Percentiles rank a stretch among this genome's conserved stretches.
phyloP scores from a whole-genome alignment of 2,797 vertebrate species.

The Mormyrops boulengeri region DNA sequence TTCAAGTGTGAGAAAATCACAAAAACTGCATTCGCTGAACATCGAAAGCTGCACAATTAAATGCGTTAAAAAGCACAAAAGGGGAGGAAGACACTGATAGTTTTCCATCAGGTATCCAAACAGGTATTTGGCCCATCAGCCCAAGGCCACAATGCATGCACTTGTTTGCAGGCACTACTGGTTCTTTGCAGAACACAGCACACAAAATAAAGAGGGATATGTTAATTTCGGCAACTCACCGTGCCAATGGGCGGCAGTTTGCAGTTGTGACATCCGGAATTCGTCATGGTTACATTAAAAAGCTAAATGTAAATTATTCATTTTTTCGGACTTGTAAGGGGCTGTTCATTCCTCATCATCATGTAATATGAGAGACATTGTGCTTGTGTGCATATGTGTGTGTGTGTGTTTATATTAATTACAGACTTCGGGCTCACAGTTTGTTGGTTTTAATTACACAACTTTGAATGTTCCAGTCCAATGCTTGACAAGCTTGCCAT shows the following conservation, averaged over 20 bases:
- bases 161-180: background rate
- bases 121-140: background rate
- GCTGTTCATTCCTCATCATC: background rate
- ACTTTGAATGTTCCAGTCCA: slow-evolving; percentile 15
- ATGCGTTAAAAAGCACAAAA: background rate
- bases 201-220: background rate
- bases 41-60: slow-evolving; percentile 9
- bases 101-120: background rate
- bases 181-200: background rate
- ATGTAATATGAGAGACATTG: background rate
- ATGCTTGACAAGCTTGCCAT: slow-evolving; percentile 17
- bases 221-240: background rate
- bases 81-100: background rate
- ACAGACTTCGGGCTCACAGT: background rate
- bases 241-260: background rate
- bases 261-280: background rate
- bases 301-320: background rate
- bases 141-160: background rate
- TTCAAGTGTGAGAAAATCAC: background rate
- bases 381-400: background rate
- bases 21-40: slow-evolving; percentile 1
- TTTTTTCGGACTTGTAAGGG: background rate
- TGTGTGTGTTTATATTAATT: slow-evolving; percentile 17
- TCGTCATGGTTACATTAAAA: background rate
- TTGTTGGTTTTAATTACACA: slow-evolving; percentile 23